Base-by-base conservation (phyloP, 37 sponge, comb jelly and placozoan genomes). In the Beroe ovata region DNA sequence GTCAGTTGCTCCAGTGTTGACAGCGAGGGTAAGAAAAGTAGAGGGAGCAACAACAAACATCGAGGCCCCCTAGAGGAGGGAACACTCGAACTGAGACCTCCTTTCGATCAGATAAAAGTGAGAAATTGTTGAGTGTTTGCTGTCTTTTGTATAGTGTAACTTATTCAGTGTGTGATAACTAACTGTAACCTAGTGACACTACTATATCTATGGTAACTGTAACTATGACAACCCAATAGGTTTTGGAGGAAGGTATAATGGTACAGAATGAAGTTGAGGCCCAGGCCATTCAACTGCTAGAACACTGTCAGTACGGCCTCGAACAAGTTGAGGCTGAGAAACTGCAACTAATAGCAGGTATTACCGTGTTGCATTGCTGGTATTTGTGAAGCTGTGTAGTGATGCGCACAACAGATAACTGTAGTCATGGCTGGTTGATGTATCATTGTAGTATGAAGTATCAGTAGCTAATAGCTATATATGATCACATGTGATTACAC, bases 271-370 rank as follows among this genome's bases (percentile, higher is more conserved):
- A 77, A 41, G 16, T 77, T 23, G 54, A 77, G 28, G 28, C 84
- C 28, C 84, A 77, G 25, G 84, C 84, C 3, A 0, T 35, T n/a
- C 84, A 77, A 42, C 54, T 77, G 20, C 28, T 77, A 11, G 84
- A 77, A 40, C 84, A 77, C 25, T 77, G 84, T 25, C 42, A 77
- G 25, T 77, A 42, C 3, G 84, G 84, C 4, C 84, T 77, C 1
- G 84, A 77, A 39, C 84, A 77, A 19, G 84, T 77, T n/a, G 84
- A 77, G 54, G 84, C 84, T 40, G 84, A 77, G 84, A 77, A 77
- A 40, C 25, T 77, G 26, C 54, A 32, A 1, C 47, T 77, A 11
- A 36, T 77, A 32, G 84, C 84, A 40, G 84, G 84, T 77, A 77
- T 1, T 20, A n/a, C n/a, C n/a, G n/a, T n/a, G n/a, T n/a, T n/a